Conservation (phyloP, 2,888 invertebrate species). For the Pandemis corylana region DNA sequence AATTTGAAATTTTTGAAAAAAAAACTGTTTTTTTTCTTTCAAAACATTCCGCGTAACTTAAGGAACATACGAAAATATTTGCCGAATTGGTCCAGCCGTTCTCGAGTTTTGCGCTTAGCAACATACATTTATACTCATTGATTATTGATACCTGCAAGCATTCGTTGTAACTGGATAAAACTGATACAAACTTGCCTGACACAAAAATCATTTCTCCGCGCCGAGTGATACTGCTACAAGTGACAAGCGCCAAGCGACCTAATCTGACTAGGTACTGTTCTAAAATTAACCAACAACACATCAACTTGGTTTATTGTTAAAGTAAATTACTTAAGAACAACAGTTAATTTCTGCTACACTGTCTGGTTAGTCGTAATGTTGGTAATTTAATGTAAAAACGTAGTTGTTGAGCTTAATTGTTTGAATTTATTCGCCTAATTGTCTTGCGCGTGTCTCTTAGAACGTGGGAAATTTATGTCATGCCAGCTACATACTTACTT, state of each 20-base stretch:
- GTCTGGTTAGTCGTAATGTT: constrained; percentile 52
- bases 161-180: not conserved
- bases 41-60: not conserved
- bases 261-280: not conserved
- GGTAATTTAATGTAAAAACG: constrained; percentile 52
- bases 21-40: too few relatives aligned
- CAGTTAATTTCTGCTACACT: constrained; percentile 46
- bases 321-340: constrained; percentile 42
- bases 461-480: constrained; percentile 36
- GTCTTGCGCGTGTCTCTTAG: constrained; percentile 15
- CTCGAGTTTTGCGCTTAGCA: too few relatives aligned
- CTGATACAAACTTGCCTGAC: not conserved
- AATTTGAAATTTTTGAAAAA: too few relatives aligned
- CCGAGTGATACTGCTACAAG: not conserved
- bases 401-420: constrained; percentile 44
- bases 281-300: constrained; percentile 31
- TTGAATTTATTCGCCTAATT: constrained; percentile 40
- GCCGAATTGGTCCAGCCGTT: too few relatives aligned
- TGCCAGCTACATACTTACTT: not conserved
- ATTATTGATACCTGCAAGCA: too few relatives aligned
- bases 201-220: not conserved
- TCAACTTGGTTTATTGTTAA: constrained; percentile 47
- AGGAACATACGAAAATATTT: too few relatives aligned
- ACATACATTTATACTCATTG: too few relatives aligned
- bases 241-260: not conserved